A percentile compares a stretch with the other conserved stretches of the same genome.
Evolutionary conservation across 1,140 invertebrate species (phyloP).

Genomic region (Hestina assimilis): DNA sequence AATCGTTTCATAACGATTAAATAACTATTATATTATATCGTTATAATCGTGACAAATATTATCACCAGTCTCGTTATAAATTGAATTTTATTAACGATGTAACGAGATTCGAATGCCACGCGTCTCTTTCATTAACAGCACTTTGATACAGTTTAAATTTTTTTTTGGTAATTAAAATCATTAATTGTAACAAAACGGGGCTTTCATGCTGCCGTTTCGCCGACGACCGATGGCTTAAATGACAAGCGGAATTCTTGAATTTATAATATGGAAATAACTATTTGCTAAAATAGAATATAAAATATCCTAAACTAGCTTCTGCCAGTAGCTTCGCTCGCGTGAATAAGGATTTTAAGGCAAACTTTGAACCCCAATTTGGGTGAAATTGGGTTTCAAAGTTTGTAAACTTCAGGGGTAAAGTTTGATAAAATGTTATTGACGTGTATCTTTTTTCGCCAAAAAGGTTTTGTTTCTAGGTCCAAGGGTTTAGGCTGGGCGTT

Average conservation of each 20-base stretch:
- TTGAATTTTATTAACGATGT: constrained; percentile 6
- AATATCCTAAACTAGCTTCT: too few relatives aligned
- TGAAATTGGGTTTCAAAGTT: too few relatives aligned
- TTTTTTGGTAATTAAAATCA: constrained; percentile 57
- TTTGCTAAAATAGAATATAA: too few relatives aligned
- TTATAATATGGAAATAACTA: too few relatives aligned
- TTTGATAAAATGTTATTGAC: too few relatives aligned
- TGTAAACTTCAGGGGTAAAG: too few relatives aligned
- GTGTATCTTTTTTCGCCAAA: too few relatives aligned
- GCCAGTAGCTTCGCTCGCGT: too few relatives aligned
- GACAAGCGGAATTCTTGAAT: constrained; percentile 13
- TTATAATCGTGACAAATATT: constrained; percentile 9
- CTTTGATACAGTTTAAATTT: constrained; percentile 49
- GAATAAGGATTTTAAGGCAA: too few relatives aligned
- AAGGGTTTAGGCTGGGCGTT: too few relatives aligned
- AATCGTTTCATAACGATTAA: neutral
- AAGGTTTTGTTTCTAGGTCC: too few relatives aligned
- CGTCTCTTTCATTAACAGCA: constrained; percentile 42
- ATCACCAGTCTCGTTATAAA: neutral
- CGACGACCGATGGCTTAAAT: constrained; percentile 13
- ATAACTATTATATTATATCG: constrained; percentile 3
- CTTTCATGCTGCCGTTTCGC: constrained; percentile 42
- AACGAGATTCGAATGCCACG: constrained; percentile 20
- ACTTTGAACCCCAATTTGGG: too few relatives aligned
- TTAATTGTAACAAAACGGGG: constrained; percentile 60